Conservation (phyloP, 2,113 vertebrate genomes). For the Ptyas mucosa region DNA sequence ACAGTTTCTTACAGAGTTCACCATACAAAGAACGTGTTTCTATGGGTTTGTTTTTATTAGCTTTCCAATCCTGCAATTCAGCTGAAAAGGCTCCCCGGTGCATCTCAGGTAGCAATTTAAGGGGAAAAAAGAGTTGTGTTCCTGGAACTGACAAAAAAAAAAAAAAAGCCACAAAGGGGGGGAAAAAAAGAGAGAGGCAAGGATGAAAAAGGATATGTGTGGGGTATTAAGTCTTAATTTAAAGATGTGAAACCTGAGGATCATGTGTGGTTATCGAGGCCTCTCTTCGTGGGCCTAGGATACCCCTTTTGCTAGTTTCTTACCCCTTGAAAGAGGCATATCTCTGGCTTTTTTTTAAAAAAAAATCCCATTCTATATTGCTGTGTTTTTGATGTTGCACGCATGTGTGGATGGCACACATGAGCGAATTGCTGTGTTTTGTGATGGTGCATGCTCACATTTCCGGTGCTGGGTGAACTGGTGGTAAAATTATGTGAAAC, state of each 20-base stretch:
- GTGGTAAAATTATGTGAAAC: too few species aligned
- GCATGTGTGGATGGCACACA: too few species aligned
- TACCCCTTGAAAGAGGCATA: neutral
- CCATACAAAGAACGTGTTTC: neutral
- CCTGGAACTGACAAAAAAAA: neutral
- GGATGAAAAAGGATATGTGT: neutral
- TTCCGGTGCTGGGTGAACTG: too few species aligned
- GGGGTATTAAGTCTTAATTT: neutral
- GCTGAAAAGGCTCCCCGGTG: neutral
- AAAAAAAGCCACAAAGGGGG: too few species aligned
- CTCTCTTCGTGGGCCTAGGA: neutral
- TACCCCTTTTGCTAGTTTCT: neutral
- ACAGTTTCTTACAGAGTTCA: neutral
- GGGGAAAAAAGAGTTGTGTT: neutral
- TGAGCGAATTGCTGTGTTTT: too few species aligned
- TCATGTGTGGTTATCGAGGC: neutral
- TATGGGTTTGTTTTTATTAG: neutral
- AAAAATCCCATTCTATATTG: too few species aligned
- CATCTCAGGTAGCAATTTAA: neutral
- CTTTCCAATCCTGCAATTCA: neutral
- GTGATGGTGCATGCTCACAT: too few species aligned
- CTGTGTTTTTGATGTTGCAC: too few species aligned
- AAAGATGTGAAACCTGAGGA: neutral
- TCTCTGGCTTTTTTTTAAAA: neutral
- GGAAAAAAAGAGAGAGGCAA: accelerated